These are phyloP conservation scores for Ischnus inquisitorius DNA, from an alignment of 2,888 invertebrate genomes.

Conservation along the genomic window DNA sequence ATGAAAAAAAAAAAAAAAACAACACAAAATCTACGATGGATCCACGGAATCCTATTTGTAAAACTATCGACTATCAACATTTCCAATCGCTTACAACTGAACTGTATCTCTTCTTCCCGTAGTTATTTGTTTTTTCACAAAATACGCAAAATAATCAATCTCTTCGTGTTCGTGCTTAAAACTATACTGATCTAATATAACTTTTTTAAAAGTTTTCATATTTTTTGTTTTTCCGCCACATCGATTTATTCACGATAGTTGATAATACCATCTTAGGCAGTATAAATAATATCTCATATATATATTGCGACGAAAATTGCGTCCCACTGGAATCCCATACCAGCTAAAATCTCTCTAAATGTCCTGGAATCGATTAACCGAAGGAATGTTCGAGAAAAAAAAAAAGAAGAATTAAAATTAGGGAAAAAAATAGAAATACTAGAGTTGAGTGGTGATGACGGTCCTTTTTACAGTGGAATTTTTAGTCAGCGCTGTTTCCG, in stretches of 20 bases:
- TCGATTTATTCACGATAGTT: conserved; percentile 37
- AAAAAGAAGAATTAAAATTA: conserved; percentile 10
- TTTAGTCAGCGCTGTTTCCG: conserved; percentile 87
- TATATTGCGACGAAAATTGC: conserved; percentile 60
- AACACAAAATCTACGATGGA: too few relatives aligned
- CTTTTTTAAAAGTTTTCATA: background rate
- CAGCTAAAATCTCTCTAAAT: conserved; percentile 65
- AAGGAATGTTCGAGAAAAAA: conserved; percentile 60
- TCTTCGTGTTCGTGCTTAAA: too few relatives aligned
- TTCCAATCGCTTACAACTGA: too few relatives aligned
- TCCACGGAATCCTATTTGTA: too few relatives aligned
- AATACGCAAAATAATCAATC: too few relatives aligned
- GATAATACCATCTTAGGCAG: conserved; percentile 59
- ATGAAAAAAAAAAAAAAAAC: too few relatives aligned
- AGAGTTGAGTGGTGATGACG: conserved; percentile 94
- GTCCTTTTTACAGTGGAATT: conserved; percentile 92
- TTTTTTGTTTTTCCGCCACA: conserved; percentile 38
- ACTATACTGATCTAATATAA: background rate
- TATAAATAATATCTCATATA: conserved; percentile 63
- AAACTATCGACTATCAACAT: too few relatives aligned
- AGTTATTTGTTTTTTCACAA: too few relatives aligned
- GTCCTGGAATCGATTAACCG: conserved; percentile 56
- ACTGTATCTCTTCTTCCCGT: too few relatives aligned
- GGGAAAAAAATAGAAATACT: conserved; percentile 72
- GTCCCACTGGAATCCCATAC: conserved; percentile 66